phyloP scores from a whole-genome alignment of 2,888 invertebrate genomes.

The Geophilus truncorum region DNA sequence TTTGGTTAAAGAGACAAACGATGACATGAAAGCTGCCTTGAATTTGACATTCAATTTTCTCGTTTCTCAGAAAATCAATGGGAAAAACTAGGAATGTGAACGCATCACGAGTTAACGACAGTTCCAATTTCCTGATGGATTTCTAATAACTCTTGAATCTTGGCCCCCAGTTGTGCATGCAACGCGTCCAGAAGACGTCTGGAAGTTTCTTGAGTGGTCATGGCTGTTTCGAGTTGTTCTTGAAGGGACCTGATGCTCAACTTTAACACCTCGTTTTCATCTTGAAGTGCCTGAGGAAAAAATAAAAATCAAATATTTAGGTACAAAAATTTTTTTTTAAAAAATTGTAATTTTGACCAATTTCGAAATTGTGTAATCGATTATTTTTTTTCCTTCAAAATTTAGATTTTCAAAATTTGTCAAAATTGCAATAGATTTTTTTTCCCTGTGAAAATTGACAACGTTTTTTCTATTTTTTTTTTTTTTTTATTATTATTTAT shows the following conservation, averaged over 20 bases:
- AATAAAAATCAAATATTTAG: conserved; percentile 28
- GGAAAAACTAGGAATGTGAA: background rate
- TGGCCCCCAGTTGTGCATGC: conserved; percentile 74
- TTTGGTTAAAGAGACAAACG: background rate
- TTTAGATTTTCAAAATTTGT: too few relatives aligned
- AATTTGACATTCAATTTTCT: background rate
- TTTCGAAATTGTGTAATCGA: too few relatives aligned
- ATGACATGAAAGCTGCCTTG: background rate
- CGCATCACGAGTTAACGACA: conserved; percentile 67
- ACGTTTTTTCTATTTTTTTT: too few relatives aligned
- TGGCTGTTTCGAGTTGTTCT: conserved; percentile 70
- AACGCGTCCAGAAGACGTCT: conserved; percentile 72
- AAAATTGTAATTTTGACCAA: too few relatives aligned
- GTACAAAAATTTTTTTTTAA: background rate
- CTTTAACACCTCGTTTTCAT: conserved; percentile 62
- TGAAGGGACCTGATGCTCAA: conserved; percentile 66
- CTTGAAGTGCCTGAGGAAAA: conserved; percentile 54
- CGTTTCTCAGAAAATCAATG: background rate
- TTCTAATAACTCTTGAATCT: conserved; percentile 71
- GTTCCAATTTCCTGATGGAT: conserved; percentile 78
- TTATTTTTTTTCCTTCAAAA: too few relatives aligned
- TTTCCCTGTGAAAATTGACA: too few relatives aligned
- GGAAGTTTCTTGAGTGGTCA: conserved; percentile 75
- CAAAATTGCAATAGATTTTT: too few relatives aligned
- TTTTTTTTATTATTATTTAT: too few relatives aligned